A percentile compares a stretch with the other conserved stretches of the same genome.
phyloP scores from a whole-genome alignment of 2,797 vertebrate species.

The Sebastes matsubarae region DNA sequence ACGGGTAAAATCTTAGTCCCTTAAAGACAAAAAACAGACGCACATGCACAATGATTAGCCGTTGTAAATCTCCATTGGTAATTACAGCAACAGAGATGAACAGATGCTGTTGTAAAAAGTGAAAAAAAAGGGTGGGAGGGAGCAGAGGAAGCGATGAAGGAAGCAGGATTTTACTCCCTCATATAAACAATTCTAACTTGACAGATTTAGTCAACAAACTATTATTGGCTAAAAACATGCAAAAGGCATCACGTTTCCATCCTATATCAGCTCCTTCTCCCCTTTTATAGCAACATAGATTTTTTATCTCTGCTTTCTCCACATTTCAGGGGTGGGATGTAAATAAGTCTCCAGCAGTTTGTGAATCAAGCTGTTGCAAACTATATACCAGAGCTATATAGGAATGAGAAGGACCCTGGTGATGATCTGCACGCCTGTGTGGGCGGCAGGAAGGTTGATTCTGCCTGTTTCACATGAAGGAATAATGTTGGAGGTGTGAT shows the following conservation, averaged over 20 bases:
- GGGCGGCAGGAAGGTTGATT: constrained; percentile 4
- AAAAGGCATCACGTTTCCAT: not conserved
- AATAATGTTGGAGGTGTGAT: constrained; percentile 58
- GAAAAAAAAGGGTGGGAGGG: not conserved
- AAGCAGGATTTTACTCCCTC: not conserved
- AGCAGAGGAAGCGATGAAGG: not conserved
- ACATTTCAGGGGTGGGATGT: too few relatives aligned
- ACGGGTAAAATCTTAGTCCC: too few relatives aligned
- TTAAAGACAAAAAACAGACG: not conserved
- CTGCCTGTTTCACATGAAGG: constrained; percentile 28
- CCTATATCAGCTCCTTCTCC: not conserved
- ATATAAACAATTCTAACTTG: not conserved
- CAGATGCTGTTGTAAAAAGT: not conserved
- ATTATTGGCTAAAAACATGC: not conserved
- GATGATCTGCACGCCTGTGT: constrained; percentile 12
- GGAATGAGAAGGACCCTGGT: not conserved
- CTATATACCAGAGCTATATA: not conserved
- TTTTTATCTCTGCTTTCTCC: too few relatives aligned
- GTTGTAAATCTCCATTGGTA: not conserved
- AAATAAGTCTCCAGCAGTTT: constrained; percentile 10
- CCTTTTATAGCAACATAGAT: not conserved
- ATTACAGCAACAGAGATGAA: not conserved
- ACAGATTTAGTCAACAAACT: not conserved
- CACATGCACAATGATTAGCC: not conserved
- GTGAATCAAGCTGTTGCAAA: constrained; percentile 19